These are phyloP conservation scores for Tragelaphus imberbis DNA, from an alignment of 2,113 vertebrate species.

Conservation along the genomic window DNA sequence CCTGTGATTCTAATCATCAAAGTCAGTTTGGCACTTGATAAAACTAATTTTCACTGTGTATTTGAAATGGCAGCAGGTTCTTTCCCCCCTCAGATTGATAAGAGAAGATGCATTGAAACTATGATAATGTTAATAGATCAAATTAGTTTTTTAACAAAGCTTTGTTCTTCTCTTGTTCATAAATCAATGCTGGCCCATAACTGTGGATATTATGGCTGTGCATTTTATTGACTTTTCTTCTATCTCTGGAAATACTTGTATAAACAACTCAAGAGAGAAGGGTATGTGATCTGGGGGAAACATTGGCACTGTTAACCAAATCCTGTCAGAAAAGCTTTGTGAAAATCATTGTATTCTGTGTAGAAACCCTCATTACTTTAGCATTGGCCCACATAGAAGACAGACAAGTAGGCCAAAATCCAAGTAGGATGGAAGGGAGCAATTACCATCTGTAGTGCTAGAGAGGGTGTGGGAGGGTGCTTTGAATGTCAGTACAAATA, in stretches of 20 bases:
- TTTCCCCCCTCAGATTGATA: neutral
- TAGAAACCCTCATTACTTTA: neutral
- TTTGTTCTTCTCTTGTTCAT: neutral
- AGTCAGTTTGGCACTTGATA: neutral
- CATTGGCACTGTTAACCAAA: neutral
- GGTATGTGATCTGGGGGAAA: neutral
- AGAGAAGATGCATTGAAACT: neutral
- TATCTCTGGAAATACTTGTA: neutral
- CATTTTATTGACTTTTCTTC: constrained; percentile 15
- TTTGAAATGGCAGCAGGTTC: neutral
- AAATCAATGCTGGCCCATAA: neutral
- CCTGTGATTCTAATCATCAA: neutral
- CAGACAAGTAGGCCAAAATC: neutral
- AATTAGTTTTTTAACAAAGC: constrained; percentile 17
- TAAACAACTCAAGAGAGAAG: constrained; percentile 8
- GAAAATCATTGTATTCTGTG: neutral
- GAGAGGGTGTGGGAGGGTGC: neutral
- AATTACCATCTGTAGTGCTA: neutral
- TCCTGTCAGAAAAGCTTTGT: constrained; percentile 23
- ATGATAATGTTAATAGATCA: neutral
- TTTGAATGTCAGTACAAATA: neutral
- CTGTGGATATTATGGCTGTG: neutral
- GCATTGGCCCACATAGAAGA: neutral
- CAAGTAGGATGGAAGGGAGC: neutral
- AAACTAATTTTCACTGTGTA: constrained; percentile 4